A percentile compares a stretch with the other conserved stretches of the same genome.
Evolutionary conservation across 2,797 vertebrate genomes (phyloP).

Genomic region (Hafferia zeledoni): DNA sequence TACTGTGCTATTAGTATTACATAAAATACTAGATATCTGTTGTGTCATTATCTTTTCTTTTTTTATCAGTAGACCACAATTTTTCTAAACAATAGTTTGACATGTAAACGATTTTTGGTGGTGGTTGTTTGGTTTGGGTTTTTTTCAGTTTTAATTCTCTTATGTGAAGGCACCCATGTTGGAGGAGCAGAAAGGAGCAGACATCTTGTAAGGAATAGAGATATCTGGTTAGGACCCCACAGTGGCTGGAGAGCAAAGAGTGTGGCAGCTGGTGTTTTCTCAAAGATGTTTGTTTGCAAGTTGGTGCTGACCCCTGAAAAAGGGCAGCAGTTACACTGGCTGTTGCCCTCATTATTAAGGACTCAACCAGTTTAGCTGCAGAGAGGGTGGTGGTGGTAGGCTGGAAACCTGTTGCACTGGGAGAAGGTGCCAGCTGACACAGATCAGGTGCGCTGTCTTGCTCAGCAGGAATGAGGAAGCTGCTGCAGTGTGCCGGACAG

Average conservation of each 20-base stretch:
- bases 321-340: background rate
- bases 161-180: background rate
- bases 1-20: slow-evolving; percentile 45
- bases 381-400: background rate
- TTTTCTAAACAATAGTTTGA: slow-evolving; percentile 32
- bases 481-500: background rate
- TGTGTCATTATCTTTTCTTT: background rate
- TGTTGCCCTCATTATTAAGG: background rate
- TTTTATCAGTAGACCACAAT: background rate
- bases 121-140: too few species aligned
- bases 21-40: slow-evolving; percentile 25
- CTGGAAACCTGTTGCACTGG: background rate
- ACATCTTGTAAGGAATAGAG: background rate
- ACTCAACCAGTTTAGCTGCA: background rate
- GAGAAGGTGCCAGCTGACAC: rapidly evolving
- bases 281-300: background rate
- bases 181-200: background rate
- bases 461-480: rapidly evolving
- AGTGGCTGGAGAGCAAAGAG: background rate
- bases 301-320: background rate
- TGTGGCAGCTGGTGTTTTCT: background rate
- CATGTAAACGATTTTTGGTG: background rate
- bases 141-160: background rate
- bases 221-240: rapidly evolving
- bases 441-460: rapidly evolving